Base-by-base conservation (phyloP, 2,113 vertebrate species). In the Centropus bengalensis region DNA sequence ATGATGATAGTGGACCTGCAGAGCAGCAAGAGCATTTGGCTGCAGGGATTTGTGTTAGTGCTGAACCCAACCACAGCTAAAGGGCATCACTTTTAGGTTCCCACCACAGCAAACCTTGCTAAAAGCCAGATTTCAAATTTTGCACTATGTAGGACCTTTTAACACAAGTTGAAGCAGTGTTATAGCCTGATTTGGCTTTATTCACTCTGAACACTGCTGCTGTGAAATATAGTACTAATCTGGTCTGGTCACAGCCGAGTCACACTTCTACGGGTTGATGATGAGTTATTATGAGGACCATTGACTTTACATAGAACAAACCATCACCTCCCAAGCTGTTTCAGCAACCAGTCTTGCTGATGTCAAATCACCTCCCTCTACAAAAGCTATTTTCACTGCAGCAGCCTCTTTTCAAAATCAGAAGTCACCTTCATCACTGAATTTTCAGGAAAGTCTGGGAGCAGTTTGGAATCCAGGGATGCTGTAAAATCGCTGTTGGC, bases 401-500 rank as follows among this genome's bases (percentile, higher is more conserved):
- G 38, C 55, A 77, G 30, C 33, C 18, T 69, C 63, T 42, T 3
- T 8, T 83, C 28, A 66, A 70, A 82, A 36, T 73, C 64, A 66
- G 6, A 27, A 55, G 28, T 44, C 26, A 52, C 26, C 22, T 63
- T 60, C 63, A 36, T 49, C 5, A 8, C 9, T 27, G 8, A 44
- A 8, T 73, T 62, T 88, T 74, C 18, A 62, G 42, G 21, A 33
- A 16, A 36, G 30, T 32, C 90, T 89, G 67, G n/a, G 18, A n/a
- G 15, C n/a, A 62, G 15, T 49, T 33, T 30, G 38, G 28, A 63
- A 12, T 89, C 32, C 38, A 38, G 51, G 55, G 42, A 80, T 24
- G 10, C 4, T 0, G 2, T 44, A 47, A 77, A 74, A 42, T 38
- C 66, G 13, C 20, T 42, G 0, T 36, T 55, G 10, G 2, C 9